Evolutionary conservation across 2,113 vertebrate species (phyloP).

Genomic region (Vidua chalybeata): DNA sequence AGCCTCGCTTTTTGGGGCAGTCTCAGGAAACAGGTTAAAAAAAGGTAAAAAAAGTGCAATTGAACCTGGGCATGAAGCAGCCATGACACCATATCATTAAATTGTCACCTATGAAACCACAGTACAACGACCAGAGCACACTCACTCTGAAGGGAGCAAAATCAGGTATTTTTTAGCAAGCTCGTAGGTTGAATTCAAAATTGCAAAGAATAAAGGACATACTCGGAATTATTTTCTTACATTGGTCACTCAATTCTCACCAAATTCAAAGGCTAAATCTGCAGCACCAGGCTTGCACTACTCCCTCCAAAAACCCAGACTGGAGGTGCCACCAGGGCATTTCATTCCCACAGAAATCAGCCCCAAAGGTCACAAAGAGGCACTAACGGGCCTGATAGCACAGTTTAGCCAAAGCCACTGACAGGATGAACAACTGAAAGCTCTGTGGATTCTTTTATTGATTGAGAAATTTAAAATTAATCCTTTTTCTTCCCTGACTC

Average conservation of each 20-base stretch:
- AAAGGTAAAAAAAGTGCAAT: not conserved
- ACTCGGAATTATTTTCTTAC: not conserved
- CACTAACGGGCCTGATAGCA: not conserved
- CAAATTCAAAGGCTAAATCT: not conserved
- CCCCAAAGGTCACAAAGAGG: not conserved
- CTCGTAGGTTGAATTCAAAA: not conserved
- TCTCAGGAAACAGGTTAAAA: not conserved
- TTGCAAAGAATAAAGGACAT: not conserved
- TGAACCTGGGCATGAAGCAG: not conserved
- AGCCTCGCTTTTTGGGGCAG: not conserved
- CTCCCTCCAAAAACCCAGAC: not conserved
- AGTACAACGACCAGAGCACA: not conserved
- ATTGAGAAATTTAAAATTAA: not conserved
- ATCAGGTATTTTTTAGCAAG: not conserved
- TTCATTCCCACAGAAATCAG: not conserved
- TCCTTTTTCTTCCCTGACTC: not conserved
- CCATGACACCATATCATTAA: not conserved
- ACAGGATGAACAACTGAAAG: not conserved
- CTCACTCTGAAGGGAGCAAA: not conserved
- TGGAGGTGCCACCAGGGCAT: accelerated
- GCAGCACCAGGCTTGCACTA: not conserved
- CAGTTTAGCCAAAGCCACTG: not conserved
- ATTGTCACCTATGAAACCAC: not conserved
- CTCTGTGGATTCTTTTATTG: not conserved
- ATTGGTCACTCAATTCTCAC: not conserved